Percentiles rank a stretch among this genome's conserved stretches.
Conservation (phyloP, 2,888 invertebrate genomes). For the Ophraella communa region DNA sequence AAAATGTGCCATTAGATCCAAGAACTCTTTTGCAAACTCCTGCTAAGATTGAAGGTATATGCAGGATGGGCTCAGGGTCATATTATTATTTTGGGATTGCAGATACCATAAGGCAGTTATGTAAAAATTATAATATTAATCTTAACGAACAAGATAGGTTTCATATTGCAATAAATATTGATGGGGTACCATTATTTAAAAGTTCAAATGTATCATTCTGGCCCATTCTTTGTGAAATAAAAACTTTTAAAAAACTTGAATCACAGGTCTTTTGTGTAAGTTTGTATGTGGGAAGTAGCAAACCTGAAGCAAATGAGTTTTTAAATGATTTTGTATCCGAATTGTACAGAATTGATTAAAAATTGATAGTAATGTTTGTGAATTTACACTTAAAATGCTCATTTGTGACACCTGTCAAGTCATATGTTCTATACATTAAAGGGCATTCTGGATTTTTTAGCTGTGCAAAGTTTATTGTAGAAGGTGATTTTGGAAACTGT, state of each 20-base stretch:
- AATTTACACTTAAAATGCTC: slow-evolving; percentile 20
- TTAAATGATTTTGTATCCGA: slow-evolving; percentile 21
- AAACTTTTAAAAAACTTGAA: slow-evolving; percentile 7
- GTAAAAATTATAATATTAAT: slow-evolving; percentile 15
- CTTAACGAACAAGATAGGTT: slow-evolving; percentile 8
- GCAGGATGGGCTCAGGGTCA: slow-evolving; percentile 10
- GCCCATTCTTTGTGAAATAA: slow-evolving; percentile 20
- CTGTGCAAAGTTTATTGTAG: slow-evolving; percentile 21
- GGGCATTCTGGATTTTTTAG: slow-evolving; percentile 25
- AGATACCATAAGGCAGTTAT: slow-evolving; percentile 16
- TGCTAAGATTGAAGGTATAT: slow-evolving; percentile 9
- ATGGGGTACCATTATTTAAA: slow-evolving; percentile 23
- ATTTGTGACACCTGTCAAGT: slow-evolving; percentile 24
- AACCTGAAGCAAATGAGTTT: slow-evolving; percentile 25
- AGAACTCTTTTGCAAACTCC: slow-evolving; percentile 17
- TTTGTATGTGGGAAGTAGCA: slow-evolving; percentile 15
- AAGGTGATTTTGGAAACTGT: slow-evolving; percentile 22
- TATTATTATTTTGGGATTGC: slow-evolving; percentile 18
- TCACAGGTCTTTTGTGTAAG: slow-evolving; percentile 19
- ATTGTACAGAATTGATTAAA: slow-evolving; percentile 15
- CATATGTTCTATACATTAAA: slow-evolving; percentile 16
- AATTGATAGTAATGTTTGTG: slow-evolving; percentile 9
- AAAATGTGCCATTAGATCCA: slow-evolving; percentile 21
- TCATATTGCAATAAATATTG: slow-evolving; percentile 17
- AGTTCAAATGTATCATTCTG: slow-evolving; percentile 20